Evolutionary conservation across 2,113 vertebrate species (phyloP).

Genomic region (Hystrix brachyura): DNA sequence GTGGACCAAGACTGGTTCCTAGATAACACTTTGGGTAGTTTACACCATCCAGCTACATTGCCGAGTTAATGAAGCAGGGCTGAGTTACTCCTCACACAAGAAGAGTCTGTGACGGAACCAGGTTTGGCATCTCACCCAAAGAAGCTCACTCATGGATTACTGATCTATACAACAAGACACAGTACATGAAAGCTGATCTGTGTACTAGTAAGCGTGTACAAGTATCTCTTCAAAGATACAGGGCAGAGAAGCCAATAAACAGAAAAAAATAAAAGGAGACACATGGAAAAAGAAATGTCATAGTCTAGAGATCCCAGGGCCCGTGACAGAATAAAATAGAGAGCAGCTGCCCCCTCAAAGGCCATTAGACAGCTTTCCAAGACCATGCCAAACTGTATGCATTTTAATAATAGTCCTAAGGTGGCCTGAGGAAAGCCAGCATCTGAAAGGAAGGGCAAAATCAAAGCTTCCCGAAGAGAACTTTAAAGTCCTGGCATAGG

Average conservation of each 20-base stretch:
- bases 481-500: neutral
- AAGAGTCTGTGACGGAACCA: neutral
- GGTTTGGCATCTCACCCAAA: neutral
- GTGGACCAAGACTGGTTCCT: neutral
- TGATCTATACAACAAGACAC: neutral
- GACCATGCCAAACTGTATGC: fast-evolving
- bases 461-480: neutral
- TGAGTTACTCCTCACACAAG: neutral
- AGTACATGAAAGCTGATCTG: neutral
- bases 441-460: neutral
- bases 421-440: neutral
- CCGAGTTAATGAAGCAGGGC: neutral
- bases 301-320: neutral
- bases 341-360: neutral
- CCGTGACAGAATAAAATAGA: neutral
- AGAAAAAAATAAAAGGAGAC: neutral
- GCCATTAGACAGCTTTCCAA: neutral
- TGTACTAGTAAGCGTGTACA: neutral
- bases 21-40: neutral
- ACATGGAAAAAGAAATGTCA: neutral
- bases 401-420: neutral
- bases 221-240: neutral
- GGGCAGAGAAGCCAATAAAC: neutral
- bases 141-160: neutral
- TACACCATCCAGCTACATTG: neutral